Evolutionary conservation across 2,113 vertebrate species (phyloP), one percentile per base, ranked within the genome.

Genomic region (Nicator chloris): DNA sequence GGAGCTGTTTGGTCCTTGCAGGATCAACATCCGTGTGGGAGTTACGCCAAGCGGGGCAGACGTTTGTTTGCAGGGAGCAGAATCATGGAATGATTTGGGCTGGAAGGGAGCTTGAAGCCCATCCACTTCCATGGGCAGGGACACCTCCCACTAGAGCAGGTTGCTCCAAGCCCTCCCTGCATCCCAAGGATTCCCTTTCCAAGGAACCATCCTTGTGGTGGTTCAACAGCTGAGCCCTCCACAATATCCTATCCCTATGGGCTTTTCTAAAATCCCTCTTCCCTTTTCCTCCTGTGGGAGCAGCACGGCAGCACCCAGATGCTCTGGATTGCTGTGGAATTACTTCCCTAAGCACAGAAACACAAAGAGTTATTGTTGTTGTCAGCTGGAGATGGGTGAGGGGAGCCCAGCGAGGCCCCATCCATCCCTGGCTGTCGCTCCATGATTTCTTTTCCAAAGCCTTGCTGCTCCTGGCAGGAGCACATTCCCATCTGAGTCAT

Each of bases 391-490:
- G 81, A 28, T 35, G 91, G 18, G 0, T 24, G 86, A 57, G 68
- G 49, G 45, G 59, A 68, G 49, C 64, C 69, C 6, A 4, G 63
- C 0, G 0, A 83, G 88, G 66, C n/a, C 31, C 63, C 3, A 1
- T 20, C 30, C 64, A 53, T 51, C 49, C 63, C 54, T 4, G 14
- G 11, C 72, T 69, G 31, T 65, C 57, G 59, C 78, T 71, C 13
- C 7, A 24, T 13, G 53, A 35, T 77, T 28, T 59, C 47, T 19
- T 11, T n/a, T 13, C 65, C 82, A 16, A 56, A 50, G 63, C 76
- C 77, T 51, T 8, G 44, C 56, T 80, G 82, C 47, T 65, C 37
- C 51, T 89, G 91, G 85, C 88, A 79, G 94, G 70, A 82, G 35
- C 82, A 1, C 2, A 18, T 20, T 69, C 91, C 89, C 45, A 6